Percentiles rank a stretch among this genome's conserved stretches.
Evolutionary conservation across 2,888 invertebrate genomes (phyloP).

Genomic region (Saturnia japonica): DNA sequence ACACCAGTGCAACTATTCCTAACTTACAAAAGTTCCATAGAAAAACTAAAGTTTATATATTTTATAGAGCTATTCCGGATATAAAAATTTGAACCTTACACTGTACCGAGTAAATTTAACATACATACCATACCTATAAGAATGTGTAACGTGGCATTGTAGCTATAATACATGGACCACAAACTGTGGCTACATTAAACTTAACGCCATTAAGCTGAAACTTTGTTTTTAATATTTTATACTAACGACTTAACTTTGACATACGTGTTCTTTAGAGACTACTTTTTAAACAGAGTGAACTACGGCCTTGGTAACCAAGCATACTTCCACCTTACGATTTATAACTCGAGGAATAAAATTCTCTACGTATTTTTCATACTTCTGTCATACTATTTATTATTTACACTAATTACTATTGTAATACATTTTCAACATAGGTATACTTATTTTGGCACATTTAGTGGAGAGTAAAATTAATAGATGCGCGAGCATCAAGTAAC

Average conservation of each 20-base stretch:
- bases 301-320: neutral
- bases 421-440: neutral
- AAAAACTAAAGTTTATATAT: too few species aligned
- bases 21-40: too few species aligned
- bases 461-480: neutral
- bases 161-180: slow-evolving; percentile 29
- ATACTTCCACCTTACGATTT: neutral
- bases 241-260: slow-evolving; percentile 68
- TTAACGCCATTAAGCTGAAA: slow-evolving; percentile 65
- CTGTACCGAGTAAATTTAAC: too few species aligned
- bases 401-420: too few species aligned
- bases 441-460: neutral
- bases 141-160: neutral
- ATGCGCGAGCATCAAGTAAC: neutral
- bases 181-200: slow-evolving; percentile 54
- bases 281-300: slow-evolving; percentile 40
- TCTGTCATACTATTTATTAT: too few species aligned
- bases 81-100: too few species aligned
- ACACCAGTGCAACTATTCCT: too few species aligned
- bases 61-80: too few species aligned
- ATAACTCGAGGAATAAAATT: neutral
- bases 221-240: slow-evolving; percentile 71
- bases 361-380: slow-evolving; percentile 9
- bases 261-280: slow-evolving; percentile 50
- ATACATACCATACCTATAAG: too few species aligned